Evolutionary conservation across 2,113 vertebrate genomes (phyloP).

Genomic region (Menidia beryllina): DNA sequence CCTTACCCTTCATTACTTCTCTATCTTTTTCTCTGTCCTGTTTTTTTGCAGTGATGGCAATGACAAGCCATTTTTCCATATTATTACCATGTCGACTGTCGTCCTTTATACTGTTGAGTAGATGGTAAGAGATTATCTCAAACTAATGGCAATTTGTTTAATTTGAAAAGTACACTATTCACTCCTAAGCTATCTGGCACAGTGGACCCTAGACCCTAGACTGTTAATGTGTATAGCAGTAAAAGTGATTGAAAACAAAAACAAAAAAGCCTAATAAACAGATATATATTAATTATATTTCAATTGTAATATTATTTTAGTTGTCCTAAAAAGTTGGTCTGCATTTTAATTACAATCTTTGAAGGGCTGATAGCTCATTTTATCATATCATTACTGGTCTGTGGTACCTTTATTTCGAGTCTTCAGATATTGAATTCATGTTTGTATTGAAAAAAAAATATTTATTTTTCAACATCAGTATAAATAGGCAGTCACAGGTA

Average conservation of each 20-base stretch:
- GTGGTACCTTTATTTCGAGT: background rate
- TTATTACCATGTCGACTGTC: too few relatives aligned
- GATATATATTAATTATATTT: too few relatives aligned
- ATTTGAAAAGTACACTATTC: conserved; percentile 51
- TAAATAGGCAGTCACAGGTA: background rate
- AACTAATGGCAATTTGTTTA: too few relatives aligned
- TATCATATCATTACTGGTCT: conserved; percentile 16
- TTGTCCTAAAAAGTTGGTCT: background rate
- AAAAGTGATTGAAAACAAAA: too few relatives aligned
- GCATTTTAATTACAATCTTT: background rate
- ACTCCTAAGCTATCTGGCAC: conserved; percentile 29
- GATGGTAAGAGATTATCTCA: too few relatives aligned
- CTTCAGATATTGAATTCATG: background rate
- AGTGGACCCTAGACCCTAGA: too few relatives aligned
- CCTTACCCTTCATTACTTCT: conserved; percentile 20
- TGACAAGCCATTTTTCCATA: too few relatives aligned
- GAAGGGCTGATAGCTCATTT: background rate
- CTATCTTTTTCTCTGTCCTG: conserved; percentile 17
- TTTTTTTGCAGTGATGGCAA: conserved; percentile 44
- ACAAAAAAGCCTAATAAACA: too few relatives aligned
- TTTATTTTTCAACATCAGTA: background rate
- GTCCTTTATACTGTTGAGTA: too few relatives aligned
- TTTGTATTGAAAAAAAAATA: background rate
- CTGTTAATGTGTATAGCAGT: too few relatives aligned
- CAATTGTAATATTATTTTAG: too few relatives aligned